Percentiles rank a stretch among this genome's conserved stretches.
Conservation (phyloP, 1,140 invertebrate species). For the Pseudomyrmex concolor region DNA sequence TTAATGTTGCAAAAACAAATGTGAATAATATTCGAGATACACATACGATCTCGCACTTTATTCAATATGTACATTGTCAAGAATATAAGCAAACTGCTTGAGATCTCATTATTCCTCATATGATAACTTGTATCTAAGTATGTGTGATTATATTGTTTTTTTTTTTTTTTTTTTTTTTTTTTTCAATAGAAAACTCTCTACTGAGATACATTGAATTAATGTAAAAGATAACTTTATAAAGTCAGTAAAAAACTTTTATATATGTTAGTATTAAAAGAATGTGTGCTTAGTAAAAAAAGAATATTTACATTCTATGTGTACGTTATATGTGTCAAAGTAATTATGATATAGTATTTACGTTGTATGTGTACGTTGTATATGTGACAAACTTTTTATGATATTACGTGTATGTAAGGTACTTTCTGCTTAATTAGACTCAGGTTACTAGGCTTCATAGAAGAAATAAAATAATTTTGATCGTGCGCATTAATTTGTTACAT, state of each 20-base stretch:
- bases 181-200: background rate
- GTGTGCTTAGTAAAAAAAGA: background rate
- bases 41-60: conserved; percentile 80
- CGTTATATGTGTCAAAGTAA: too few relatives aligned
- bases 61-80: conserved; percentile 47
- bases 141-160: background rate
- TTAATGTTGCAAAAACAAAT: conserved; percentile 68
- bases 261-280: conserved; percentile 51
- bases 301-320: conserved; percentile 32
- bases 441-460: conserved; percentile 25
- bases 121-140: conserved; percentile 41
- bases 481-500: background rate
- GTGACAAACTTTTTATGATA: conserved; percentile 20
- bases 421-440: conserved; percentile 32
- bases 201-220: conserved; percentile 52
- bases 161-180: too few relatives aligned
- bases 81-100: conserved; percentile 41
- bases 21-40: conserved; percentile 77
- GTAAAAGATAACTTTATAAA: conserved; percentile 24
- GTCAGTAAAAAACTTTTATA: conserved; percentile 62
- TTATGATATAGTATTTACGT: background rate
- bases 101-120: conserved; percentile 61
- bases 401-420: background rate
- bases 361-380: conserved; percentile 26
- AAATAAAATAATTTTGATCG: background rate